These are phyloP conservation scores for Oasisia sp. DNA, from an alignment of 2,888 invertebrate species.

Conservation along the genomic window DNA sequence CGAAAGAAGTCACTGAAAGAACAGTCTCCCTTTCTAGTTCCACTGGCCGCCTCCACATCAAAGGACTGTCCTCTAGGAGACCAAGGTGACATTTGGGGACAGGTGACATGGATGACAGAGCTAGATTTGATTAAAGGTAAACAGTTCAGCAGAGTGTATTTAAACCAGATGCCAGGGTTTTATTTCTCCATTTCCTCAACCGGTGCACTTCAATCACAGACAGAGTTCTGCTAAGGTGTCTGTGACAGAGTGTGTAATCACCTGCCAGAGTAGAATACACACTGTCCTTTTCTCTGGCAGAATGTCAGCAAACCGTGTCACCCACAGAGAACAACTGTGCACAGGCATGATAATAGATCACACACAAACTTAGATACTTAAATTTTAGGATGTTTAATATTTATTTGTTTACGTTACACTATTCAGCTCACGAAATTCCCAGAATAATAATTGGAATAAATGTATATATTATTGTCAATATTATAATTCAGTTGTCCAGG, in stretches of 20 bases:
- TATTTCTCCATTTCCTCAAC: neutral
- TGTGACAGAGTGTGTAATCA: neutral
- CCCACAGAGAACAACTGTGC: neutral
- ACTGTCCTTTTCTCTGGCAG: neutral
- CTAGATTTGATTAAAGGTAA: slow-evolving; percentile 10
- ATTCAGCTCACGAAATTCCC: too few relatives aligned
- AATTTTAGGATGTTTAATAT: too few relatives aligned
- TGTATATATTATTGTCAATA: neutral
- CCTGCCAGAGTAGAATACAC: neutral
- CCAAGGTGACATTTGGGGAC: neutral
- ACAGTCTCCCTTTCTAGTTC: neutral
- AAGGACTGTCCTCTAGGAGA: neutral
- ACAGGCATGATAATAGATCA: neutral
- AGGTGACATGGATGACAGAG: neutral
- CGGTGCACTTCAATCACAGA: too few relatives aligned
- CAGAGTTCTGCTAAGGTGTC: too few relatives aligned
- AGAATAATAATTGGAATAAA: neutral
- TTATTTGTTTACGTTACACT: too few relatives aligned
- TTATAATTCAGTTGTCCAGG: neutral
- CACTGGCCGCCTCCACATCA: neutral
- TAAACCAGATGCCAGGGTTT: neutral
- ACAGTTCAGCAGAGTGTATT: neutral
- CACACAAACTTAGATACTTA: neutral
- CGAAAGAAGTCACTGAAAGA: neutral
- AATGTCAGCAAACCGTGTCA: neutral